phyloP scores from a whole-genome alignment of 2,113 vertebrate genomes.

The Pluvialis apricaria region DNA sequence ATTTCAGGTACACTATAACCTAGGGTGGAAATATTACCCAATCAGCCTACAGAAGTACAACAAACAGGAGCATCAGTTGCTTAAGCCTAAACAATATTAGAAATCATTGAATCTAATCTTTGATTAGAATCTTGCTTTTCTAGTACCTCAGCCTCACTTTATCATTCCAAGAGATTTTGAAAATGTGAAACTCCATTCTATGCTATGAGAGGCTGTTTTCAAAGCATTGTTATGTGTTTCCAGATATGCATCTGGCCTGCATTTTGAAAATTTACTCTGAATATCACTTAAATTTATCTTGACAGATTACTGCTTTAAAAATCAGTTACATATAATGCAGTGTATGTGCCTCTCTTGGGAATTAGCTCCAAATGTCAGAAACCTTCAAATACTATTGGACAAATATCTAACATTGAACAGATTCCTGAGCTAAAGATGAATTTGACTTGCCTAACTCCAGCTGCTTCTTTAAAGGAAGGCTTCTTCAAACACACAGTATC shows the following conservation, averaged over 20 bases:
- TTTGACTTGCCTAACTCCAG: not conserved
- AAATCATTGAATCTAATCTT: not conserved
- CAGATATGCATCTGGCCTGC: not conserved
- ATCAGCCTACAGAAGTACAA: not conserved
- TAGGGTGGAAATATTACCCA: not conserved
- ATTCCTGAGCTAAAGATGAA: not conserved
- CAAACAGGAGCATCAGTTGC: not conserved
- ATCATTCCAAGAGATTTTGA: not conserved
- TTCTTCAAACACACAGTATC: not conserved
- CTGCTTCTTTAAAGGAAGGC: not conserved
- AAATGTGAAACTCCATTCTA: not conserved
- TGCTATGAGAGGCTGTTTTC: not conserved
- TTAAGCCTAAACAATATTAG: not conserved
- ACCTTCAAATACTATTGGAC: not conserved
- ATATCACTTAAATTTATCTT: not conserved
- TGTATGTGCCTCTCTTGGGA: not conserved
- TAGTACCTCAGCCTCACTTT: not conserved
- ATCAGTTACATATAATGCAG: not conserved
- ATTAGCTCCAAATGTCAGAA: not conserved
- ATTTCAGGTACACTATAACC: not conserved
- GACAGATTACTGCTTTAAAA: not conserved
- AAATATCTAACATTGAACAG: not conserved
- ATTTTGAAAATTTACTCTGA: not conserved
- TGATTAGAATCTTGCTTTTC: not conserved
- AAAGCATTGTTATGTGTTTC: not conserved